Base-by-base conservation (phyloP, 2,797 vertebrate species). In the Enteromius mattozi region DNA sequence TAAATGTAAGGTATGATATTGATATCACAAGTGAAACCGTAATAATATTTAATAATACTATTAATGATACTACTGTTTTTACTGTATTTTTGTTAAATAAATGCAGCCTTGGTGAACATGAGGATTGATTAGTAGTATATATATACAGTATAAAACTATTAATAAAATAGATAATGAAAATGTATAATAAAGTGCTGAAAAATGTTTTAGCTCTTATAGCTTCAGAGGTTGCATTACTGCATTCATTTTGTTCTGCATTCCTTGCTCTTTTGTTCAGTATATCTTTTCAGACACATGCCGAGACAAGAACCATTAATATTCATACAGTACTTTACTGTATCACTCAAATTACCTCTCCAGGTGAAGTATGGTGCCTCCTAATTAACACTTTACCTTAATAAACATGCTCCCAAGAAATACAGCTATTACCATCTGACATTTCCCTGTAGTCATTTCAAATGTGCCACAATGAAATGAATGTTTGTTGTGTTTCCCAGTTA, bases 401-500 rank as follows among this genome's bases (percentile, higher is more conserved):
- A 77, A 83, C 71, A 61, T 5, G 21, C 37, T 72, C 3, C 54
- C 54, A 82, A 27, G 59, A 68, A 65, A 63, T 24, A 24, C 63
- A 49, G 9, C 47, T 51, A 78, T 80, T 72, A 42, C 59, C 74
- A 49, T 61, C 63, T 86, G 79, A 83, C 56, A 89, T 85, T 87
- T 87, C 21, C 70, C 42, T 54, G 14, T 71, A 12, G 6, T 80
- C 63, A 27, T 68, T 84, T 84, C 40, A 80, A 37, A 84, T 77
- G 56, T 56, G 33, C 54, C 56, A 14, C 66, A 24, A 82, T 84
- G 56, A 86, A 89, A 84, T 37, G 4, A 89, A 85, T 24, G 69
- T 78, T 79, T 86, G 77, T 82, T 86, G 66, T 84, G 61, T 84
- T 87, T 84, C 74, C 77, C 65, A 76, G 83, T 80, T 84, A 86